Base-by-base conservation (phyloP, 2,888 invertebrate genomes). In the Graphium colonna region DNA sequence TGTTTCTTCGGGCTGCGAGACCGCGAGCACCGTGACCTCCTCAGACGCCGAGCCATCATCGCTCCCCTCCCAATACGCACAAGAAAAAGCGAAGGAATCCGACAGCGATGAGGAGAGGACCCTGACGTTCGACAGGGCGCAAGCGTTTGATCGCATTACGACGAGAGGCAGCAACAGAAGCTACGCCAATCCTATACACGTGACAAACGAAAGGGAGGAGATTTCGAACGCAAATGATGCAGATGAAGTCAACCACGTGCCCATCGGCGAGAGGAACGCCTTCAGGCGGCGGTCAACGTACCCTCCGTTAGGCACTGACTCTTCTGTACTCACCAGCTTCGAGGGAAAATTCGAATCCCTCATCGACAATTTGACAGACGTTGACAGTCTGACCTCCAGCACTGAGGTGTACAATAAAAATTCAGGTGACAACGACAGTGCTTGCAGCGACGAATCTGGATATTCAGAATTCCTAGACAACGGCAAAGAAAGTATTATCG, bases 381-480 rank as follows among this genome's bases (percentile, higher is more conserved):
- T 68, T 3, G 88, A 87, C 39, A 84, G 84, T 58, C 63, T 87
- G 43, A 78, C 74, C 60, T 87, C 81, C 1, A 82, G 82, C 62
- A 79, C 74, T 13, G 86, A 89, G 61, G 90, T 86, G 1, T 89
- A 91, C 39, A 45, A 52, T 3, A 85, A 91, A 54, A 81, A 68
- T 43, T 68, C 68, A 0, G 93, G 92, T 47, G 94, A 94, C 67
- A 94, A 91, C 61, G 94, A 94, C 69, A 96, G 96, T 69, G 96
- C 94, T 59, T 94, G 95, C 73, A 96, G 96, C 76, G 97, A 97
- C 70, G 97, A 97, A 77, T 96, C 96, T 52, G 97, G 97, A 2
- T 97, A 96, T 80, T 97, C 96, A 21, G 97, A 97, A 75, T 91
- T 91, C 54, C 82, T 93, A 59, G 94, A 93, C 60, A 66, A 62